These are phyloP conservation scores for Noctuana brunneofusca DNA, from an alignment of 2,888 invertebrate species.

Conservation along the genomic window DNA sequence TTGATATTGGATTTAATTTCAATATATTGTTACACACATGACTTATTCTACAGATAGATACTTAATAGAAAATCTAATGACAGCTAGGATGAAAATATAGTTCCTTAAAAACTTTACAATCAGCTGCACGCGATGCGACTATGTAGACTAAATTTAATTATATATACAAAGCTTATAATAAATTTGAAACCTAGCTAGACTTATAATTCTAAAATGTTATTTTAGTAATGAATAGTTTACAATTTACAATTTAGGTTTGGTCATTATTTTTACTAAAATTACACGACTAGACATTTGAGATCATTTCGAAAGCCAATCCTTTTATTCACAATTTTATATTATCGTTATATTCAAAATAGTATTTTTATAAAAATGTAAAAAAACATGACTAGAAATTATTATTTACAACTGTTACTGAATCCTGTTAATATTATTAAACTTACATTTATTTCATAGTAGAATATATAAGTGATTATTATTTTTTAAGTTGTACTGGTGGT, in stretches of 20 bases:
- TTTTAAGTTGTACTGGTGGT: neutral
- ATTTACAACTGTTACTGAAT: slow-evolving; percentile 16
- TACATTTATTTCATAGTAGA: neutral
- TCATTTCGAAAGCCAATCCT: slow-evolving; percentile 66
- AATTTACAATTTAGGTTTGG: slow-evolving; percentile 28
- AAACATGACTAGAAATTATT: slow-evolving; percentile 14
- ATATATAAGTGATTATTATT: neutral
- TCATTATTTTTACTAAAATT: slow-evolving; percentile 34
- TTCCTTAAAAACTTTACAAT: neutral
- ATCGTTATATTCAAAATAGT: slow-evolving; percentile 6
- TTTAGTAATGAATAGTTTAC: neutral
- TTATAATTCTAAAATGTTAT: neutral
- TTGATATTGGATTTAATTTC: no score
- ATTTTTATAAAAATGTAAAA: slow-evolving; percentile 25
- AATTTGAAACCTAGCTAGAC: slow-evolving; percentile 1
- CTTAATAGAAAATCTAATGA: neutral
- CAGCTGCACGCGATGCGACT: neutral
- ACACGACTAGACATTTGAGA: slow-evolving; percentile 61
- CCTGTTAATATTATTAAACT: neutral
- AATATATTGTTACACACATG: neutral
- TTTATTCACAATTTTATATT: slow-evolving; percentile 32
- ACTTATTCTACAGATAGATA: neutral
- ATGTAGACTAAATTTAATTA: neutral
- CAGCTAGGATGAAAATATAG: neutral
- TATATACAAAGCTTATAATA: neutral